These are phyloP conservation scores for Turdus rufiventris DNA, from an alignment of 2,113 vertebrate species.

Conservation along the genomic window DNA sequence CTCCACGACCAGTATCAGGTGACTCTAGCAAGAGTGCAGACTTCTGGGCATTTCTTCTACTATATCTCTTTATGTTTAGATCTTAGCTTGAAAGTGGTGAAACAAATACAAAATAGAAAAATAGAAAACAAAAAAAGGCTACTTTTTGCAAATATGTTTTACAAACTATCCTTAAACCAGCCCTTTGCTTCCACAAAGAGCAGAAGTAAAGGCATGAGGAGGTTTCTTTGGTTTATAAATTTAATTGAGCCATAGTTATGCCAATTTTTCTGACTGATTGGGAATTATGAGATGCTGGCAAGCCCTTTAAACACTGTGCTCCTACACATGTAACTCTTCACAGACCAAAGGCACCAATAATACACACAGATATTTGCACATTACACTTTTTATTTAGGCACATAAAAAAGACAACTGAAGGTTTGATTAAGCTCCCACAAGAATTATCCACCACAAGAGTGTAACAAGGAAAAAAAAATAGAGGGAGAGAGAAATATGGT, in stretches of 20 bases:
- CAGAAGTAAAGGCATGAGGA: constrained; percentile 17
- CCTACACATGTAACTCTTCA: background rate
- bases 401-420: background rate
- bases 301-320: background rate
- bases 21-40: background rate
- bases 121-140: background rate
- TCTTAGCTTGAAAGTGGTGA: background rate
- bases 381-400: background rate
- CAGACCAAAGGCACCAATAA: background rate
- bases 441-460: background rate
- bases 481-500: background rate
- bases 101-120: background rate
- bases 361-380: background rate
- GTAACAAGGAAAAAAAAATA: background rate
- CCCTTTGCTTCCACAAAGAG: background rate
- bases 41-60: background rate
- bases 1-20: background rate
- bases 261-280: constrained; percentile 38
- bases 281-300: constrained; percentile 29
- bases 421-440: background rate
- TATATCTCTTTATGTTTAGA: background rate
- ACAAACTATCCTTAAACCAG: background rate
- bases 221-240: constrained; percentile 38
- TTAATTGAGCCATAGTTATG: constrained; percentile 37
- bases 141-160: background rate